Percentiles rank a stretch among this genome's conserved stretches.
phyloP scores from a whole-genome alignment of 2,113 vertebrate genomes.

The Chaetops frenatus region DNA sequence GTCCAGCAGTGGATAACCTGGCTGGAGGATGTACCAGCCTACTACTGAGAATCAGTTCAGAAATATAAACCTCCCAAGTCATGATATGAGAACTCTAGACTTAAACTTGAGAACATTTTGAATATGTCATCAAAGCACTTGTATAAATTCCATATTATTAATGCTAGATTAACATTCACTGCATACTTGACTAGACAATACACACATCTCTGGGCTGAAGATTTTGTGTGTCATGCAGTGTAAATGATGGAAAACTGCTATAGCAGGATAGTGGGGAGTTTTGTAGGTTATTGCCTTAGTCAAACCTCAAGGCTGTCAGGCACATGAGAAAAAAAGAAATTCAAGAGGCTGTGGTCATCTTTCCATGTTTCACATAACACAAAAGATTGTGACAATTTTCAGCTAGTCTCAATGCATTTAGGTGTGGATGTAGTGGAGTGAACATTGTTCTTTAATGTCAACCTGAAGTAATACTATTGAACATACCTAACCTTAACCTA shows the following conservation, averaged over 20 bases:
- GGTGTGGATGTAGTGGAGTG: background rate
- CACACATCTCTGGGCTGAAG: background rate
- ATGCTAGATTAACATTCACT: background rate
- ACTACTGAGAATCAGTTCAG: background rate
- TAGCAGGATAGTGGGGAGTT: background rate
- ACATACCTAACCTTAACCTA: background rate
- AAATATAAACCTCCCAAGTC: background rate
- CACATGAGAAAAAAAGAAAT: background rate
- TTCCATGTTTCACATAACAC: background rate
- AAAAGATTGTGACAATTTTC: background rate
- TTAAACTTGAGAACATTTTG: background rate
- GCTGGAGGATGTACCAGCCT: background rate
- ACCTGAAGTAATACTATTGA: background rate
- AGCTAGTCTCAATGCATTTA: background rate
- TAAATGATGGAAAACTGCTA: background rate
- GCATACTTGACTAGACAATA: background rate
- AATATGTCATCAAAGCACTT: background rate
- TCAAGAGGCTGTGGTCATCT: background rate
- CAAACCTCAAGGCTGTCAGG: background rate
- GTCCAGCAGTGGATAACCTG: background rate
- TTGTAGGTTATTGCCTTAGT: background rate
- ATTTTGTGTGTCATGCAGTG: background rate
- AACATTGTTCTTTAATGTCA: background rate
- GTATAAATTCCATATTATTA: background rate
- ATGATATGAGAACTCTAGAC: background rate